Conservation (phyloP, 1,140 invertebrate genomes). For the Drosophila erecta region DNA sequence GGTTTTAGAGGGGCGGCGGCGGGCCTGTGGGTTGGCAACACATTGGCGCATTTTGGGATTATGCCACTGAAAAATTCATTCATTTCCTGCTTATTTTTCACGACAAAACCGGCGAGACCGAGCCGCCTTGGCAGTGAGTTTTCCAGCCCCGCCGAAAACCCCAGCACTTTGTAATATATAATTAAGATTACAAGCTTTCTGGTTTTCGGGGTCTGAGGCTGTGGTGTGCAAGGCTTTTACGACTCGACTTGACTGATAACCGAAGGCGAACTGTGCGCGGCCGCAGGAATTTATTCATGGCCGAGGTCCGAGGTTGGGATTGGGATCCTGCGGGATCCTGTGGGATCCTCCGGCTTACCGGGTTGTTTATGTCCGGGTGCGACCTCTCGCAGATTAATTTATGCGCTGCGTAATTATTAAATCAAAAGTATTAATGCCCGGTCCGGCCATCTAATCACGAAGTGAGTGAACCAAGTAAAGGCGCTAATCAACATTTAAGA, state of each 20-base stretch:
- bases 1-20: conserved; percentile 12
- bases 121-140: conserved; percentile 6
- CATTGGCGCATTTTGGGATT: conserved; percentile 79
- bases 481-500: conserved; percentile 44
- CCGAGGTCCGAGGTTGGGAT: conserved; percentile 40
- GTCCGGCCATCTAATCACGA: conserved; percentile 22
- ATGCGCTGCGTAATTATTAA: conserved; percentile 73
- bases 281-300: conserved; percentile 74
- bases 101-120: conserved; percentile 53
- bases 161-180: conserved; percentile 82
- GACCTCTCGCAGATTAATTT: conserved; percentile 65
- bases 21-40: conserved; percentile 51
- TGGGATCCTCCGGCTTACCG: conserved; percentile 60
- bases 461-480: conserved; percentile 18
- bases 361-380: conserved; percentile 53
- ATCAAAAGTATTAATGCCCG: conserved; percentile 56
- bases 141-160: conserved; percentile 12
- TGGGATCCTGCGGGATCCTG: conserved; percentile 1
- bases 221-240: conserved; percentile 32
- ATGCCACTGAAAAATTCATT: conserved; percentile 82
- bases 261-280: conserved; percentile 54
- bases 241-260: conserved; percentile 77
- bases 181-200: conserved; percentile 82
- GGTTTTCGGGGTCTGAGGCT: conserved; percentile 54
- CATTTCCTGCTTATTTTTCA: conserved; percentile 78